A percentile compares a stretch with the other conserved stretches of the same genome.
Conservation (phyloP, 2,888 invertebrate genomes). For the Hirtodrosophila alboralis region DNA sequence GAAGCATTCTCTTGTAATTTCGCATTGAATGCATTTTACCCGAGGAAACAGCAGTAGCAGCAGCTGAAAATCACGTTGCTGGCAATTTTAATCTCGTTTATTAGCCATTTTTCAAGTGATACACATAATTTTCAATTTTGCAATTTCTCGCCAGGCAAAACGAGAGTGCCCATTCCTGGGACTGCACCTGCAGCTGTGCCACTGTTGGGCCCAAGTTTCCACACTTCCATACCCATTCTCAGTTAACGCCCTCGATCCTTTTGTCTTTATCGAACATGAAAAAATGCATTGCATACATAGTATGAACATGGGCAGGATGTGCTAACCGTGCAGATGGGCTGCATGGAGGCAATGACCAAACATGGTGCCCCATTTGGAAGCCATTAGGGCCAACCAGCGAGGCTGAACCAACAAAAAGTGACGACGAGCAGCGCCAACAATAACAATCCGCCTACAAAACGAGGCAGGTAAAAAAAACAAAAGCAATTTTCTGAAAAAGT, state of each 20-base stretch:
- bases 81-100: conserved; percentile 78
- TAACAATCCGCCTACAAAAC: conserved; percentile 42
- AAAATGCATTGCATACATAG: conserved; percentile 61
- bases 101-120: conserved; percentile 78
- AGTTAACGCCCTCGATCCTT: conserved; percentile 36
- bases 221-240: conserved; percentile 3
- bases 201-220: conserved; percentile 1
- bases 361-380: conserved; percentile 63
- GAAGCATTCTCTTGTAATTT: conserved; percentile 20
- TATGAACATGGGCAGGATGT: background rate
- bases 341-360: conserved; percentile 40
- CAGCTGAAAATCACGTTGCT: conserved; percentile 56
- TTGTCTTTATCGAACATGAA: conserved; percentile 75
- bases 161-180: conserved; percentile 1
- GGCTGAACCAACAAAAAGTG: conserved; percentile 29
- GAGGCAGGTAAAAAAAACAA: conserved; percentile 15
- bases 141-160: conserved; percentile 61
- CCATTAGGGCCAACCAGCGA: conserved; percentile 57
- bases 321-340: conserved; percentile 2
- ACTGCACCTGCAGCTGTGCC: conserved; percentile 34
- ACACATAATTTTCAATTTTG: conserved; percentile 76
- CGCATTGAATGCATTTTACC: conserved; percentile 27
- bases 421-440: conserved; percentile 29
- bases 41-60: conserved; percentile 16
- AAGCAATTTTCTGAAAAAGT: conserved; percentile 30